Base-by-base conservation (phyloP, 1,140 invertebrate genomes). In the Megalonaias nervosa region DNA sequence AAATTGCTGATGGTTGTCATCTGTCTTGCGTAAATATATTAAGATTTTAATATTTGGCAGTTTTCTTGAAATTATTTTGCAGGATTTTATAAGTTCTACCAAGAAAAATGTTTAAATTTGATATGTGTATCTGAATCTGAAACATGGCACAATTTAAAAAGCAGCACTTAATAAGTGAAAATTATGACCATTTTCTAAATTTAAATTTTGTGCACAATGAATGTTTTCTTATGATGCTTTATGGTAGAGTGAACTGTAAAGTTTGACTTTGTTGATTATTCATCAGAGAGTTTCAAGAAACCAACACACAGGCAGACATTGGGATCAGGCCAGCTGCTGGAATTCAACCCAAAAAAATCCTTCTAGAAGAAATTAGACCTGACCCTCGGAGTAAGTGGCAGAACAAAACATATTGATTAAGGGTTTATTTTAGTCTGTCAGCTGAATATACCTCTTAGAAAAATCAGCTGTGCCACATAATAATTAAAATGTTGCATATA, bases 251-350 rank as follows among this genome's bases (percentile, higher is more conserved):
- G 0, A 23, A 17, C 4, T 31, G 60, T 17, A 59, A 48, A 31
- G 58, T 70, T 14, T 9, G 9, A 26, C n/a, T 56, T 56, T n/a
- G 19, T 68, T 56, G 38, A 12, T 23, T 74, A 58, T 56, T 62
- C 79, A 74, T 23, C 76, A 90, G 88, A 67, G 88, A 90, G 66
- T 89, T 87, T 71, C 79, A 81, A 3, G 71, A 83, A 26, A 85
- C 82, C 16, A 87, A 89, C 73, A 89, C 90, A 75, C 71, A 74
- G 12, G 82, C 75, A 48, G 89, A 90, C 71, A 90, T 90, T 79
- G 87, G 88, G 19, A 85, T 90, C 15, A 89, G 88, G 67, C 79
- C 84, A 23, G 89, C 87, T 14, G 86, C 83, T 21, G 89, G 89
- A 14, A 73, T 89, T 14, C 60, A 65, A 65, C 89, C 89, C 2